Evolutionary conservation across 2,113 vertebrate species (phyloP), one percentile per base, ranked within the genome.

Genomic region (Aythya baeri): DNA sequence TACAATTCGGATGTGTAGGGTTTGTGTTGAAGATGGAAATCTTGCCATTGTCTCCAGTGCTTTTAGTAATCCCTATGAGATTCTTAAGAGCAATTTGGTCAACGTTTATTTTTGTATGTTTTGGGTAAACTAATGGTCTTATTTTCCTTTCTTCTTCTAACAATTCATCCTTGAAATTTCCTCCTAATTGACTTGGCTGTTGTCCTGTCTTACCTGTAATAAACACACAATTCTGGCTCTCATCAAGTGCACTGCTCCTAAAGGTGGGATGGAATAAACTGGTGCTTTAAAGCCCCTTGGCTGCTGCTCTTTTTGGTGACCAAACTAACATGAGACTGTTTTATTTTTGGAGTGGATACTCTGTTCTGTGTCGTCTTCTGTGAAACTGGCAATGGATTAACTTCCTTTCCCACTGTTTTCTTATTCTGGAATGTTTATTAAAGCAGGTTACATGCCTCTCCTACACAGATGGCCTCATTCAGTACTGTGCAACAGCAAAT

Each of bases 381-480:
- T 55, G 84, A 52, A 82, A 49, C 78, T 95, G 94, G 75, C 78
- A 92, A 2, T 57, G 78, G 41, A 86, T 85, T 92, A 26, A 83
- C 75, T 91, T 91, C 61, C 83, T 89, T 86, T 92, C 83, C 78
- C 46, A 68, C 81, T 85, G 54, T 75, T 96, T 83, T 41, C 68
- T 83, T 63, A 9, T 44, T 73, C 62, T 91, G 82, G 80, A 78
- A n/a, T 72, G 20, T 31, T 1, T 67, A 65, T 90, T 83, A 85
- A 88, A 93, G 71, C 76, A 91, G 74, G 63, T 89, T 87, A 49
- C 4, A 1, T n/a, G 16, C 50, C 65, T 95, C 41, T 94, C 59
- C 59, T 70, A 85, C 87, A 54, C 89, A 93, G 85, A 86, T 89
- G 87, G 91, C 67, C 78, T 94, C 93, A 86, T 82, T 85, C 78